A percentile compares a stretch with the other conserved stretches of the same genome.
Evolutionary conservation across 2,888 invertebrate species (phyloP).

Genomic region (Heliconius aoede): DNA sequence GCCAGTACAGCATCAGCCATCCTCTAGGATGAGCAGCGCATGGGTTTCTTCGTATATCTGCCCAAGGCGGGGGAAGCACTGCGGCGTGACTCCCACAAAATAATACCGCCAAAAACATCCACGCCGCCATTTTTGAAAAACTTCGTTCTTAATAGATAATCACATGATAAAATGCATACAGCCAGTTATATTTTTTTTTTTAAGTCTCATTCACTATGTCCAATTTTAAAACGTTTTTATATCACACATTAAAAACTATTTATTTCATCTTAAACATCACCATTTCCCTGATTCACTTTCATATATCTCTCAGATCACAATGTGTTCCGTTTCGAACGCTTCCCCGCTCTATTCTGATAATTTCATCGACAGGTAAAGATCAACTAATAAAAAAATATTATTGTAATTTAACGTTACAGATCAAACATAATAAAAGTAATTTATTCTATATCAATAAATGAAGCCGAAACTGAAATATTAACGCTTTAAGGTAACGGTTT

Average conservation of each 20-base stretch:
- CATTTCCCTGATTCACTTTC: slow-evolving; percentile 42
- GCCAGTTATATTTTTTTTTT: slow-evolving; percentile 4
- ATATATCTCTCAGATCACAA: slow-evolving; percentile 41
- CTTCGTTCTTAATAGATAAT: background rate
- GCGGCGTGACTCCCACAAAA: slow-evolving; percentile 82
- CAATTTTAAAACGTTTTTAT: slow-evolving; percentile 16
- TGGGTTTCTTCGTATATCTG: slow-evolving; percentile 91
- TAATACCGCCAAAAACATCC: slow-evolving; percentile 73
- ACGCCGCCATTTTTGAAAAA: slow-evolving; percentile 63
- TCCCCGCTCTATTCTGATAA: slow-evolving; percentile 40
- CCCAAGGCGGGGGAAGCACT: slow-evolving; percentile 93
- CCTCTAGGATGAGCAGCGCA: slow-evolving; percentile 91
- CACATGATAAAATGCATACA: slow-evolving; percentile 23
- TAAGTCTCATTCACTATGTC: slow-evolving; percentile 11
- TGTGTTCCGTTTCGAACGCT: slow-evolving; percentile 35
- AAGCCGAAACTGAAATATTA: slow-evolving; percentile 26
- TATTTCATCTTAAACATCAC: slow-evolving; percentile 42
- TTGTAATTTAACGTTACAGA: background rate
- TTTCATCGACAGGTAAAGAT: slow-evolving; percentile 33
- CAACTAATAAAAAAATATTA: slow-evolving; percentile 3
- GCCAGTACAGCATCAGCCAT: slow-evolving; percentile 94
- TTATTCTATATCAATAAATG: background rate
- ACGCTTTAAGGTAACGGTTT: slow-evolving; percentile 47
- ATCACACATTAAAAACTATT: slow-evolving; percentile 10
- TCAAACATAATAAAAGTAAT: slow-evolving; percentile 1